Evolutionary conservation across 2,797 vertebrate species (phyloP), one percentile per base, ranked within the genome.

Genomic region (Apogon hyalosoma): DNA sequence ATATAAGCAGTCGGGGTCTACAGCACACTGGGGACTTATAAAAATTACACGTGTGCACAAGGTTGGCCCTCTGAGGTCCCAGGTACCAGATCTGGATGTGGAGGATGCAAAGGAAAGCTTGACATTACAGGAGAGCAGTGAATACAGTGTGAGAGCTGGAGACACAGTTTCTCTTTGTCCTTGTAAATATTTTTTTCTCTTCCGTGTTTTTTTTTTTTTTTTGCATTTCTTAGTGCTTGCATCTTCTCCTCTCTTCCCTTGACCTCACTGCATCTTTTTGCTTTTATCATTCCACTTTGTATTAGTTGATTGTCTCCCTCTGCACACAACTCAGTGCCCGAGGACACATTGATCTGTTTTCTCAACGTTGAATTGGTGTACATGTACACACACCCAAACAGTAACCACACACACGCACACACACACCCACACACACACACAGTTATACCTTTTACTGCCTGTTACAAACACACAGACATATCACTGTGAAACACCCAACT

Each of bases 11-110:
- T 6, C 42, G 4, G 14, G 8, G 14, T 13, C 28, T 28, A 41
- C 12, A 51, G 60, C 63, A 56, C 53, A 47, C 65, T 60, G 49
- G 43, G 13, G 52, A 11, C 45, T 38, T 65, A 49, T 1, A 39
- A 19, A 64, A 57, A 41, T 14, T 14, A 58, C 49, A 46, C 18
- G 1, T 38, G 36, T 71, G 58, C 51, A 67, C 19, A 43, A 31
- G 50, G 61, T 69, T 70, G 48, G 54, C 69, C 42, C 61, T 57
- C 42, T 62, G 57, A 75, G 19, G 47, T 77, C 42, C 59, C 50
- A 66, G 75, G 82, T 78, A 86, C 84, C 88, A 68, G 31, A 84
- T 88, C 65, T 64, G 63, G 24, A 47, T 74, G 36, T 36, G 24
- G 48, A 58, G 13, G 72, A 77, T 77, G 76, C 73, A 68, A 80